Conservation (phyloP, 2,113 vertebrate species). For the Eretmochelys imbricata region DNA sequence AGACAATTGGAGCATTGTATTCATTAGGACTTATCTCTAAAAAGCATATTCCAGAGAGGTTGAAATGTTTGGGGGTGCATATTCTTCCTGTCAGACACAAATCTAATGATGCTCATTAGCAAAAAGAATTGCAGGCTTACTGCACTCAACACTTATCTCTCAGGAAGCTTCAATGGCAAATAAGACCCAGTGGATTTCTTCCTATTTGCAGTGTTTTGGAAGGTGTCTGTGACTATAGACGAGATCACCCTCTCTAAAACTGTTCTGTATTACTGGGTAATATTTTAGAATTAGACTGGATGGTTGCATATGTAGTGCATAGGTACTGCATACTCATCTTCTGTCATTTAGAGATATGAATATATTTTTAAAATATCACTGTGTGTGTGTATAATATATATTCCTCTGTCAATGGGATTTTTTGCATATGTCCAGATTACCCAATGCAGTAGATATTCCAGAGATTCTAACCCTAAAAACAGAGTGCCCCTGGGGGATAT, state of each 20-base stretch:
- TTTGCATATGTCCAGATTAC: background rate
- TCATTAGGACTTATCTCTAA: conserved; percentile 37
- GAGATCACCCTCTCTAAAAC: background rate
- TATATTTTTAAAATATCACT: background rate
- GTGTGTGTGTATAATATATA: background rate
- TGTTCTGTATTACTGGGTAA: background rate
- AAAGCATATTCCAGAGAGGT: conserved; percentile 36
- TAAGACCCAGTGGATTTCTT: conserved; percentile 26
- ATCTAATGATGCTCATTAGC: conserved; percentile 29
- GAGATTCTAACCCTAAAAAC: background rate
- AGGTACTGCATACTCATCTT: background rate
- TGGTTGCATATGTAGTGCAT: background rate
- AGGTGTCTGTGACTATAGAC: background rate
- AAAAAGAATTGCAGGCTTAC: conserved; percentile 43
- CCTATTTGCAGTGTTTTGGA: fast-evolving
- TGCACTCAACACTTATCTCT: background rate
- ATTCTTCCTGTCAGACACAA: conserved; percentile 33
- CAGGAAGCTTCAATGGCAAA: conserved; percentile 21
- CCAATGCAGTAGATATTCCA: background rate
- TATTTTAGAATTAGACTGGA: conserved; percentile 12
- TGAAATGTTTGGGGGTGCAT: background rate
- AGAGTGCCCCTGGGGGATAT: background rate
- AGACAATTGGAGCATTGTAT: background rate
- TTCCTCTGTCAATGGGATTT: background rate
- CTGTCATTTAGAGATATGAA: background rate